Percentiles rank a stretch among this genome's conserved stretches.
Evolutionary conservation across 2,888 invertebrate genomes (phyloP).

Genomic region (Amphimallon solstitiale): DNA sequence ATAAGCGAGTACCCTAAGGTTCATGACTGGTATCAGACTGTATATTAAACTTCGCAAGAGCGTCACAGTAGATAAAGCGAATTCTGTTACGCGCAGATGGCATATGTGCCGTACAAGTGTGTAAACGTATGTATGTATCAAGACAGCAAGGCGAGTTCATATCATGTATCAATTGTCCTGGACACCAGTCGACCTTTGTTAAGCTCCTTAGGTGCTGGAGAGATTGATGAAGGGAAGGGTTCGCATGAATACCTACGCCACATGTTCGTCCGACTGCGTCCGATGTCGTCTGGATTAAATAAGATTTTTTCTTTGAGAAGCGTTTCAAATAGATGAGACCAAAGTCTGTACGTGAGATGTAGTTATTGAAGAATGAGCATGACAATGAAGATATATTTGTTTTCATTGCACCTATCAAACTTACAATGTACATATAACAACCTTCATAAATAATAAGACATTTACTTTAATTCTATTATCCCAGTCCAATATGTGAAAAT

Average conservation of each 20-base stretch:
- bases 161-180: slow-evolving; percentile 10
- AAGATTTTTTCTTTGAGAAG: too few relatives aligned
- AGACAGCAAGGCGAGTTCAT: background rate
- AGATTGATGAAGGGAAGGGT: slow-evolving; percentile 13
- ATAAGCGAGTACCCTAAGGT: background rate
- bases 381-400: too few relatives aligned
- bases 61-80: slow-evolving; percentile 9
- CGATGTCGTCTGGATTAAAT: too few relatives aligned
- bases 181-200: slow-evolving; percentile 16
- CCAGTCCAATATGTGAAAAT: too few relatives aligned
- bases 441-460: too few relatives aligned
- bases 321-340: too few relatives aligned
- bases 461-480: too few relatives aligned
- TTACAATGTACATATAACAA: too few relatives aligned
- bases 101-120: background rate
- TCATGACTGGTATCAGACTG: background rate
- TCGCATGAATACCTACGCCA: background rate
- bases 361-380: too few relatives aligned
- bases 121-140: background rate
- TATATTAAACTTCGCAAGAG: background rate
- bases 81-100: background rate
- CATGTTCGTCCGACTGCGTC: too few relatives aligned
- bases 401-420: too few relatives aligned
- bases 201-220: background rate
- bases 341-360: too few relatives aligned